These are phyloP conservation scores for Scaptomyza reducta DNA, from an alignment of 2,888 invertebrate genomes.

Conservation along the genomic window DNA sequence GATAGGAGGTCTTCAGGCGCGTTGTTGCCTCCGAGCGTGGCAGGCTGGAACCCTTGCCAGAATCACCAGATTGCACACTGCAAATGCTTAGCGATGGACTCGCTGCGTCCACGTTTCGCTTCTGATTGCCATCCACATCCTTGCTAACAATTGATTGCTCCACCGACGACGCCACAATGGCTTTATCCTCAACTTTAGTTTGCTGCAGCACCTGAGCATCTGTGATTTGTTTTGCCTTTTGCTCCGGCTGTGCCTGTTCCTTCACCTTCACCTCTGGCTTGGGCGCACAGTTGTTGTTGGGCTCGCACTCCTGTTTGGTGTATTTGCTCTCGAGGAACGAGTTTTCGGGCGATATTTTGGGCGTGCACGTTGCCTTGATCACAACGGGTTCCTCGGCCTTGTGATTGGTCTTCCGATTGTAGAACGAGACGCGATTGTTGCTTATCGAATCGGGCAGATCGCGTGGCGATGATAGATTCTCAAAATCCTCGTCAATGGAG, in stretches of 20 bases:
- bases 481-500: slow-evolving; percentile 81
- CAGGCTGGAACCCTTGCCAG: slow-evolving; percentile 83
- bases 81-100: slow-evolving; percentile 88
- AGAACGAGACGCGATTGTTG: slow-evolving; percentile 74
- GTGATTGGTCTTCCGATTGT: slow-evolving; percentile 68
- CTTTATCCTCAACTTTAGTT: slow-evolving; percentile 29
- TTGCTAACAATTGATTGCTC: slow-evolving; percentile 23
- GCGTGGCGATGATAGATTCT: slow-evolving; percentile 82
- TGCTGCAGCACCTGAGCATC: slow-evolving; percentile 6
- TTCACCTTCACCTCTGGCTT: slow-evolving; percentile 6
- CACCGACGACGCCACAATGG: background rate
- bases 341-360: slow-evolving; percentile 83
- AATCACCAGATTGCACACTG: slow-evolving; percentile 83
- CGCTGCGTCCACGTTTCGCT: slow-evolving; percentile 82
- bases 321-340: slow-evolving; percentile 83
- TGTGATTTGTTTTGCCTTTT: background rate
- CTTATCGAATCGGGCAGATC: slow-evolving; percentile 82
- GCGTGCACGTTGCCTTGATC: slow-evolving; percentile 82
- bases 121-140: slow-evolving; percentile 57
- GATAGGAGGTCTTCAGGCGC: slow-evolving; percentile 81
- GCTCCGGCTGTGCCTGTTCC: slow-evolving; percentile 15
- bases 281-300: slow-evolving; percentile 73
- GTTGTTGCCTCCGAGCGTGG: slow-evolving; percentile 81
- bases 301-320: slow-evolving; percentile 73
- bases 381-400: slow-evolving; percentile 81